Evolutionary conservation across 2,888 invertebrate genomes (phyloP), one percentile per base, ranked within the genome.

Genomic region (Euphydryas editha): DNA sequence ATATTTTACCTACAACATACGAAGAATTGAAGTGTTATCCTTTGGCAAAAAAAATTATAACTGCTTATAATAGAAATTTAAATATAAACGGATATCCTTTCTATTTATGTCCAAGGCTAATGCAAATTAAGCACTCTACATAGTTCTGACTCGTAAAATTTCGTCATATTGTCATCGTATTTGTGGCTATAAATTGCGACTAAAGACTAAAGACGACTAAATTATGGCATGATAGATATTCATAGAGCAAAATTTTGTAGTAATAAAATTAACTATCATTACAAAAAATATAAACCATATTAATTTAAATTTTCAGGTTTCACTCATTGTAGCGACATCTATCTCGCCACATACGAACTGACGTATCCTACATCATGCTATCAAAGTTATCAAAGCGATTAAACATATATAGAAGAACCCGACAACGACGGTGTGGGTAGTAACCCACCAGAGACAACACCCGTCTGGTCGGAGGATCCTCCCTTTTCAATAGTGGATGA

Each of bases 11-110:
- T n/a, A 36, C 11, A 36, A 17, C 17, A 36, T 5, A 17, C n/a
- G n/a, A n/a, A n/a, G 15, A 4, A 36, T 17, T 2, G 17, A 17
- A n/a, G 21, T 13, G 7, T 17, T 49, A 18, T 58, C 24, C 13
- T 17, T 49, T 39, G 21, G 39, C 18, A 30, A 59, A 59, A 56
- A 49, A 65, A 58, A 24, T 44, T 56, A n/a, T 64, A 68, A 65
- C 18, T 56, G 59, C 51, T 42, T 1, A 18, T 46, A 59, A 56
- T 60, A 59, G 51, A 20, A 59, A 65, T 64, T 67, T 67, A 67
- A 82, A 81, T 85, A 81, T 80, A 85, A 87, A 83, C 90, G 91
- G 91, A 92, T 90, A 88, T 91, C 90, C 90, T 90, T 90, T 90
- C 89, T 84, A 88, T 86, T 86, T 86, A 74, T 80, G 85, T 81